Base-by-base conservation (phyloP, 2,888 invertebrate species). In the Scaptomyza tumidula region DNA sequence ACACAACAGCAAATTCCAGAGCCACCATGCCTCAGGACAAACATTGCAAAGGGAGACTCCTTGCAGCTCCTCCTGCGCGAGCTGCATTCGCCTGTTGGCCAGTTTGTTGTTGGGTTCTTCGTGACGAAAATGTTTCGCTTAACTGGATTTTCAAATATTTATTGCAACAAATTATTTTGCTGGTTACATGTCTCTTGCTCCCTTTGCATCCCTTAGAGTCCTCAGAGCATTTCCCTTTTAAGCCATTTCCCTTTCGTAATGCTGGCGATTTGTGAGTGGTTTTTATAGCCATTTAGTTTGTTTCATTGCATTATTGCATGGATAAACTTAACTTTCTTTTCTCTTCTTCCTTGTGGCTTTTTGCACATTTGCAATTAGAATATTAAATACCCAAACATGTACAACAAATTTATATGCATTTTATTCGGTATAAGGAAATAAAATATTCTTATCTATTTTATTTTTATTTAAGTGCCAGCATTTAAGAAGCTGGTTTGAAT, bases 111-210 rank as follows among this genome's bases (percentile, higher is more conserved):
- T 44, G 50, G 16, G 61, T 80, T 77, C 72, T 79, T 76, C 86
- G 86, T 86, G 88, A 88, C 86, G 83, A 86, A 89, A 87, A 76
- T 89, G 87, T 77, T 87, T 82, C 89, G 80, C 72, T 87, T 86
- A 89, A 86, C 88, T 89, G 89, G 89, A 87, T 86, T 86, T 89
- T 86, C 78, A 86, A 86, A 86, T 89, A 89, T 86, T 86, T 89
- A 86, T 89, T 89, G 86, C 81, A 80, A 80, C 83, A 89, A 89
- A 86, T 86, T 86, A 86, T 86, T 85, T 84, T 75, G 74, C 69
- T 73, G 71, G 80, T 78, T 74, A 83, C 77, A 79, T 67, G 76
- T 66, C 59, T 63, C 46, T 46, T 46, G 24, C 43, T 16, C 41
- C 46, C 52, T 1, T 16, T 16, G 10, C 6, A 37, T 37, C 37